A percentile compares a stretch with the other conserved stretches of the same genome.
phyloP scores from a whole-genome alignment of 2,113 vertebrate genomes.

The Callipepla squamata region DNA sequence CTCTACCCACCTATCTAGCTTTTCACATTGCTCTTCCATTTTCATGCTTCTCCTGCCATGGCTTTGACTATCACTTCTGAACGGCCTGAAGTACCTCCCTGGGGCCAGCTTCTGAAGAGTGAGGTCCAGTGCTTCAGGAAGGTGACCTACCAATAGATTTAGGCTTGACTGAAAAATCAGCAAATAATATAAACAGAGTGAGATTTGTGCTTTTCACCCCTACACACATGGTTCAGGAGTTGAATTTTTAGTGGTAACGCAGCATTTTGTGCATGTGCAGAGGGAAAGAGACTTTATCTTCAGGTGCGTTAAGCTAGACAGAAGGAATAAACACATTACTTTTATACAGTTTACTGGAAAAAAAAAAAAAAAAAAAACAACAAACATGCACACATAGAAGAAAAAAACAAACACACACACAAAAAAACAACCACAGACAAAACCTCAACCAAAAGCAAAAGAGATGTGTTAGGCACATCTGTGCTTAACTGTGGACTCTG shows the following conservation, averaged over 20 bases:
- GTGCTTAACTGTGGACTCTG: background rate
- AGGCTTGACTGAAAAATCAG: constrained; percentile 14
- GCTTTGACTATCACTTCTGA: constrained; percentile 37
- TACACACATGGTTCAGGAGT: background rate
- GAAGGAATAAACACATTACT: constrained; percentile 1
- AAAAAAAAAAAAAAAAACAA: background rate
- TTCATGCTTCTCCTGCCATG: constrained; percentile 14
- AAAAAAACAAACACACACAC: background rate
- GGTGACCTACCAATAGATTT: constrained; percentile 11
- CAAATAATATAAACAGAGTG: background rate
- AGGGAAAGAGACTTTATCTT: background rate
- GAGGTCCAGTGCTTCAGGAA: constrained; percentile 13
- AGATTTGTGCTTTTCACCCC: background rate
- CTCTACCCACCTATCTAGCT: background rate
- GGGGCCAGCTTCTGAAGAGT: background rate
- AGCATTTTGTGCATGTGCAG: background rate
- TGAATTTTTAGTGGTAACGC: background rate
- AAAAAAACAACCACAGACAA: background rate
- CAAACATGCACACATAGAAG: background rate
- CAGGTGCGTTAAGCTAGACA: background rate
- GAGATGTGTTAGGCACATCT: background rate
- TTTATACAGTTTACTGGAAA: background rate
- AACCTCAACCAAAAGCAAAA: background rate
- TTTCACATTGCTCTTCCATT: constrained; percentile 47
- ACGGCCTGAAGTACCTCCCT: constrained; percentile 10